A percentile compares a stretch with the other conserved stretches of the same genome.
Conservation (phyloP, 2,113 vertebrate genomes). For the Oxyruncus cristatus region DNA sequence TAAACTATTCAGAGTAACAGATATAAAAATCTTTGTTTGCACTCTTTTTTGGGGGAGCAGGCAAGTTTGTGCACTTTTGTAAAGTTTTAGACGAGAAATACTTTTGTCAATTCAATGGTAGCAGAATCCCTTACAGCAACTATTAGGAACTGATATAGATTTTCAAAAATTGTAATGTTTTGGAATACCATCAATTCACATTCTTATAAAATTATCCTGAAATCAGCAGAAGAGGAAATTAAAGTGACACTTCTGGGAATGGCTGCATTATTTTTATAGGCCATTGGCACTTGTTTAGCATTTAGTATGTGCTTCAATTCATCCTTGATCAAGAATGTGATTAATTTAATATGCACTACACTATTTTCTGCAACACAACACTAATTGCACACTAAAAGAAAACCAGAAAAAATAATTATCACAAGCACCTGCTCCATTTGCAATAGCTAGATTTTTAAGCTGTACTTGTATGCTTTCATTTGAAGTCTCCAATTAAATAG, state of each 20-base stretch:
- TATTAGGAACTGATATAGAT: not conserved
- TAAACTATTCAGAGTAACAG: not conserved
- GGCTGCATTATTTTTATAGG: not conserved
- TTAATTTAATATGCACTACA: not conserved
- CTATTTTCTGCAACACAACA: not conserved
- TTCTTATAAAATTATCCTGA: not conserved
- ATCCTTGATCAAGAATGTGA: not conserved
- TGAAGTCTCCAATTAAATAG: not conserved
- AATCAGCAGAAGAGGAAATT: not conserved
- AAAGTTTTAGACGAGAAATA: not conserved
- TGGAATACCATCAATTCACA: not conserved
- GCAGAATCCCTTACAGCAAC: not conserved
- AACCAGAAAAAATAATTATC: not conserved
- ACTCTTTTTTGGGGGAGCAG: accelerated
- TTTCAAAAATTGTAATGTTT: not conserved
- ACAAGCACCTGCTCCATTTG: not conserved
- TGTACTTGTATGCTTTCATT: not conserved
- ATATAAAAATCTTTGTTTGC: not conserved
- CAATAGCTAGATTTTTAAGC: not conserved
- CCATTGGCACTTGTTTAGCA: not conserved
- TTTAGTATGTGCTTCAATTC: not conserved
- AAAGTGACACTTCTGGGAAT: not conserved
- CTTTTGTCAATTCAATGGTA: not conserved
- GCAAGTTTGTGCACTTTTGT: not conserved
- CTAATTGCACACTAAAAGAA: not conserved